Conservation (phyloP, 2,888 invertebrate species). For the Eristalis tenax region DNA sequence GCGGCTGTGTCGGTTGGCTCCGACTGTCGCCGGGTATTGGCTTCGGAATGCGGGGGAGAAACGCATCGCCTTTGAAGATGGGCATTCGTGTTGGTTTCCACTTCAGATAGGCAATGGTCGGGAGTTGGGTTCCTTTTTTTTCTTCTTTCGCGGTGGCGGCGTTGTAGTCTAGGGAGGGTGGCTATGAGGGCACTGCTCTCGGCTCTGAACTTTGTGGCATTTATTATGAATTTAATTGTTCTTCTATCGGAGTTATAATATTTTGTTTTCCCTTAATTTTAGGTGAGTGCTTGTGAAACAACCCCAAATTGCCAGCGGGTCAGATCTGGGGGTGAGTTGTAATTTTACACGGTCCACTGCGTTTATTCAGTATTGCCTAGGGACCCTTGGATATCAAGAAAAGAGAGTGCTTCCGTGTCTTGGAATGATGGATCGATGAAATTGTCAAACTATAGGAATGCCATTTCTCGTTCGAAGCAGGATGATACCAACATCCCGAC, state of each 20-base stretch:
- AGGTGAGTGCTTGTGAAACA: neutral
- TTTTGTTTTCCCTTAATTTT: conserved; percentile 1
- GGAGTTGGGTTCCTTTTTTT: conserved; percentile 1
- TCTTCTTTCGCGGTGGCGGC: neutral
- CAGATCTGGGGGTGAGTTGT: neutral
- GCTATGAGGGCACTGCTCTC: neutral
- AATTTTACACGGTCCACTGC: neutral
- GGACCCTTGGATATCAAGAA: neutral
- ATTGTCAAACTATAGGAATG: too few relatives aligned
- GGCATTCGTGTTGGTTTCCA: conserved; percentile 39
- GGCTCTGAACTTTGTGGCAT: conserved; percentile 8
- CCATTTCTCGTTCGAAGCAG: too few relatives aligned
- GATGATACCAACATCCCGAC: too few relatives aligned
- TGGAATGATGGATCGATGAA: too few relatives aligned
- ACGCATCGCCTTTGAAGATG: conserved; percentile 5
- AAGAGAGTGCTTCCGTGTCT: too few relatives aligned
- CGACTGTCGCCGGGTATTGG: neutral
- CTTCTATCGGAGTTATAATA: neutral
- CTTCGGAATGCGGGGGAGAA: neutral
- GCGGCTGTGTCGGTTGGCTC: neutral
- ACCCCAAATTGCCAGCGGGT: neutral
- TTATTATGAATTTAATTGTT: neutral
- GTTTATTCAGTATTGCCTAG: neutral
- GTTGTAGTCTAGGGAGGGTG: neutral
- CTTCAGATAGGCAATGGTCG: neutral